Evolutionary conservation across 1,140 invertebrate genomes (phyloP), one percentile per base, ranked within the genome.

Genomic region (Arion vulgaris): DNA sequence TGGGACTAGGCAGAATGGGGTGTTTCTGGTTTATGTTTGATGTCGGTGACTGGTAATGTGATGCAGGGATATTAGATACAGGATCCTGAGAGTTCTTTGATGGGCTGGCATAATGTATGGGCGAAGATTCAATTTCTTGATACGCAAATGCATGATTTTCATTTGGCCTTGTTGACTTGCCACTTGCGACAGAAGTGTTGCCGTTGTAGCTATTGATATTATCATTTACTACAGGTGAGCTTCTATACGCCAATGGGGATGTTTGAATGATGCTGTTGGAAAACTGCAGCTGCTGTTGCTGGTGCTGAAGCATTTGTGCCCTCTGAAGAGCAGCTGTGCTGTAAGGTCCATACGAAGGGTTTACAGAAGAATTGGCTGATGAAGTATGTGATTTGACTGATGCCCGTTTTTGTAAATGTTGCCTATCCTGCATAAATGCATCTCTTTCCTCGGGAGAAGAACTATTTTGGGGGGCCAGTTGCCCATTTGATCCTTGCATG

Each of bases 31-130:
- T 39, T 2, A 38, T 2, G 36, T 39, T 5, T 73, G 71, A 26
- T 39, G 38, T 5, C 4, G 36, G 17, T 73, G 71, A 34, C 28
- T 66, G 62, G 28, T 66, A 32, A 66, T 32, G 62, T 66, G 62
- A 23, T 66, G 62, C 11, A 28, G 62, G 7, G 17, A 66, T 66
- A 32, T 66, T 9, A 66, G 62, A 11, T 66, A 28, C 28, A 66
- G 62, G 49, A 28, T 49, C 23, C 19, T 32, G 49, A 13, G 74
- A 17, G 23, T 34, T 7, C 17, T 23, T 26, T 53, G 74, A 34
- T 38, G 74, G 49, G 32, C 39, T 53, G 11, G 74, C 74, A 45
- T 76, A 76, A 45, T 53, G 45, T 32, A 76, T 53, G 41, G 74
- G 74, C 53, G 74, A 51, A 32, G 7, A 53, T 5, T 53, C 74